Evolutionary conservation across 2,113 vertebrate genomes (phyloP).

Genomic region (Cebus imitator): DNA sequence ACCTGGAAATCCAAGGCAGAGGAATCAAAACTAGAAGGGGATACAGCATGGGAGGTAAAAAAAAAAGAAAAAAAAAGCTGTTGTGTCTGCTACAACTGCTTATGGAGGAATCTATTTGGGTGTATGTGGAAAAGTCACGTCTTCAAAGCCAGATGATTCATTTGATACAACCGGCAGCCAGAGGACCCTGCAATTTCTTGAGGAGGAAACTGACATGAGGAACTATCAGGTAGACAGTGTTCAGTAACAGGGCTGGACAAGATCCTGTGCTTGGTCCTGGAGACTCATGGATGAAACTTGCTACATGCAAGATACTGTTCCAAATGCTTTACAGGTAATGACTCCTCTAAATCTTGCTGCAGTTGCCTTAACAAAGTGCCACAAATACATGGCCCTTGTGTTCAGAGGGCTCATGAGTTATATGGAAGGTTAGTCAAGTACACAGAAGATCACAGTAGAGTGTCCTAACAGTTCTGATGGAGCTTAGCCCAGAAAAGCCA

Average conservation of each 20-base stretch:
- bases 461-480: not conserved
- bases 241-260: not conserved
- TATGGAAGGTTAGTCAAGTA: not conserved
- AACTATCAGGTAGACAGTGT: fast-evolving
- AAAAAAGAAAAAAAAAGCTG: not conserved
- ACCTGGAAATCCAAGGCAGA: not conserved
- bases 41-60: not conserved
- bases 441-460: not conserved
- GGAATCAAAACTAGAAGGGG: not conserved
- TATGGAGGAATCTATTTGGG: not conserved
- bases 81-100: fast-evolving
- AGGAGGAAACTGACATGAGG: not conserved
- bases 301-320: no score
- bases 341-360: no score
- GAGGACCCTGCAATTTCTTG: not conserved
- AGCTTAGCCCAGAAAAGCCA: not conserved
- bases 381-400: not conserved
- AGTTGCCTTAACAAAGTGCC: no score
- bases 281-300: not conserved
- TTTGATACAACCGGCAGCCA: not conserved
- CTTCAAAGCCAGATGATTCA: not conserved
- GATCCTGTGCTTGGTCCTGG: not conserved
- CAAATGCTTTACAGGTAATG: no score
- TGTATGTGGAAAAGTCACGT: fast-evolving
- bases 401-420: not conserved